Conservation (phyloP, 64 coral and sea anemone genomes). For the Montipora foliosa region DNA sequence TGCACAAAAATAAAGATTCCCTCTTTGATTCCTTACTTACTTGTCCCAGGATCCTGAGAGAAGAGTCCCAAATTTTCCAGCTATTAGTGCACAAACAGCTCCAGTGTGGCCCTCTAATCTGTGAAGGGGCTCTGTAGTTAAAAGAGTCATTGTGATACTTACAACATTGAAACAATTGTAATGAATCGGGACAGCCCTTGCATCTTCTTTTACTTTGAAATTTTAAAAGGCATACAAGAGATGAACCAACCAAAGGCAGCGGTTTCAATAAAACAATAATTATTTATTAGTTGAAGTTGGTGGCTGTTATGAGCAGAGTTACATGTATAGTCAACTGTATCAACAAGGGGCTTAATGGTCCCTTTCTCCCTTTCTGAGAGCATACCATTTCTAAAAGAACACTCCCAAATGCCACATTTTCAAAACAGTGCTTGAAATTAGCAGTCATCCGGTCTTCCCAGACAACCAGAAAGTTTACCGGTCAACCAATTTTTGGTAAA, state of each 20-base stretch:
- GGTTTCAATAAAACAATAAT: too few species aligned
- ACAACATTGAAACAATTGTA: background rate
- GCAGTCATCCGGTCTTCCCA: too few species aligned
- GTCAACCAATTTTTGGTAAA: too few species aligned
- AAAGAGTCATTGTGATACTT: background rate
- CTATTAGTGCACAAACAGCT: constrained; percentile 81
- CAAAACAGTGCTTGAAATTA: too few species aligned
- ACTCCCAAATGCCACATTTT: too few species aligned
- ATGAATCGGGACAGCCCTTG: background rate
- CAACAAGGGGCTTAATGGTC: too few species aligned
- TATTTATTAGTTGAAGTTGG: too few species aligned
- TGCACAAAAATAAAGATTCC: background rate
- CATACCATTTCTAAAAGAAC: too few species aligned
- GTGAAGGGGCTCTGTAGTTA: constrained; percentile 75
- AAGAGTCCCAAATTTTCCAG: constrained; percentile 96
- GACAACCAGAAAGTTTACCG: too few species aligned
- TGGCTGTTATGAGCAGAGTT: too few species aligned
- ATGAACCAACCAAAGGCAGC: background rate
- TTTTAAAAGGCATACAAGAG: background rate
- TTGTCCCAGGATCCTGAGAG: constrained; percentile 97
- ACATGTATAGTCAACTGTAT: too few species aligned
- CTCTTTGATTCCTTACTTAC: constrained; percentile 37
- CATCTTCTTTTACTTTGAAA: background rate
- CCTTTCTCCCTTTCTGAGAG: too few species aligned
- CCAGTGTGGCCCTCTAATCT: constrained; percentile 87